Percentiles rank a stretch among this genome's conserved stretches.
These are phyloP conservation scores for Otolemur crassicaudatus DNA, from an alignment of 2,797 vertebrate species.

Conservation along the genomic window DNA sequence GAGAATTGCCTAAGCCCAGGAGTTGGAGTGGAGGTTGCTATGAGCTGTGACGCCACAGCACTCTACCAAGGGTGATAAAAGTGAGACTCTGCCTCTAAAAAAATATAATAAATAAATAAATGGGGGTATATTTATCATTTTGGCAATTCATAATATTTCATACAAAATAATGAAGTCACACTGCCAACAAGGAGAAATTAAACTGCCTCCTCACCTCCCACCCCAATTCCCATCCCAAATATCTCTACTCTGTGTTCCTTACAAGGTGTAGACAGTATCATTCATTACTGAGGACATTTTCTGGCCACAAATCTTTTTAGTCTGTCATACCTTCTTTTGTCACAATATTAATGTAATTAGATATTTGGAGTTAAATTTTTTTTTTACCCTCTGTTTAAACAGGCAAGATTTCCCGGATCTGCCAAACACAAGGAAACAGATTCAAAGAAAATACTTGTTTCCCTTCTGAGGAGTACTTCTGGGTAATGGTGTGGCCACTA, in stretches of 20 bases:
- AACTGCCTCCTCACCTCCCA: neutral
- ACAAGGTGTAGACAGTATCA: neutral
- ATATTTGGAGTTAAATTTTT: neutral
- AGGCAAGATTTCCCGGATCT: conserved; percentile 31
- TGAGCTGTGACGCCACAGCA: too few species aligned
- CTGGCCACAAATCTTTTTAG: neutral
- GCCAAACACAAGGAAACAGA: neutral
- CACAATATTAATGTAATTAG: neutral
- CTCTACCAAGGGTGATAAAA: too few species aligned
- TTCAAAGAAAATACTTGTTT: conserved; percentile 23
- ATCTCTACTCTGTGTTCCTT: neutral
- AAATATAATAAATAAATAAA: neutral
- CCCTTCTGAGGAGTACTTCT: neutral
- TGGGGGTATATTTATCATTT: neutral
- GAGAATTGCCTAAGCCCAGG: too few species aligned
- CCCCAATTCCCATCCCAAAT: neutral
- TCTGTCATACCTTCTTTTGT: conserved; percentile 2
- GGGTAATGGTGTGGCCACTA: neutral
- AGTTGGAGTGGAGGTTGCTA: too few species aligned
- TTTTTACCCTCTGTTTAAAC: conserved; percentile 17
- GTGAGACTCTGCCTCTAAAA: too few species aligned
- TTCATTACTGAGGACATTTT: neutral
- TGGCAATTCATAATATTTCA: conserved; percentile 20
- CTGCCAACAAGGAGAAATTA: conserved; percentile 17
- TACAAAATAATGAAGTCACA: conserved; percentile 47